A percentile compares a stretch with the other conserved stretches of the same genome.
Conservation (phyloP, 2,797 vertebrate species). For the Hylomyscus alleni region DNA sequence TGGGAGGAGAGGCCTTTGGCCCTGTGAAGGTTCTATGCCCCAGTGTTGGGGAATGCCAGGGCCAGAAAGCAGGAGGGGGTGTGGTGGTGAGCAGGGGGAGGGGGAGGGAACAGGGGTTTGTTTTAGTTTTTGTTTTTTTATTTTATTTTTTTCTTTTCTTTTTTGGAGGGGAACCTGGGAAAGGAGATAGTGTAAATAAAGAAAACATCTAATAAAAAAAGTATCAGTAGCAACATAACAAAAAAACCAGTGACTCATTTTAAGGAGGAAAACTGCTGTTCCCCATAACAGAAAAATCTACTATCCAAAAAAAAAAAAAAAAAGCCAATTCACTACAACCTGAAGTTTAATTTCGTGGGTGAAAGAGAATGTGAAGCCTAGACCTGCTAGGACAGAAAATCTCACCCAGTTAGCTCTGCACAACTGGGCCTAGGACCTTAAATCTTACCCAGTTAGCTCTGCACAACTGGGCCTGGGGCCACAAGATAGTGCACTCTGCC, state of each 20-base stretch:
- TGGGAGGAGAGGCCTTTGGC: no score
- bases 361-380: constrained; percentile 38
- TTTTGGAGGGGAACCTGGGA: no score
- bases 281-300: constrained; percentile 57
- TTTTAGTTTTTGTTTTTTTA: no score
- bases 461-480: not conserved
- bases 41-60: no score
- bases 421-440: not conserved
- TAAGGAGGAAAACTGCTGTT: constrained; percentile 40
- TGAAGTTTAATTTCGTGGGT: not conserved
- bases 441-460: constrained; percentile 46
- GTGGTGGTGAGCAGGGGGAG: no score
- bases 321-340: constrained; percentile 9
- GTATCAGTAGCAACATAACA: constrained; percentile 32
- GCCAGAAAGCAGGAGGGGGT: no score
- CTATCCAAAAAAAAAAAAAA: not conserved
- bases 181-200: no score
- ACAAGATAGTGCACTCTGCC: not conserved
- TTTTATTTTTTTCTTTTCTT: no score
- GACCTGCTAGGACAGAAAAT: constrained; percentile 24
- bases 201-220: no score
- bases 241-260: constrained; percentile 41
- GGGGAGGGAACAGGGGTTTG: no score
- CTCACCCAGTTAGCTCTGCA: constrained; percentile 22
- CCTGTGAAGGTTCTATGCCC: no score